Percentiles rank a stretch among this genome's conserved stretches.
Evolutionary conservation across 2,888 invertebrate species (phyloP).

Genomic region (Tetheella fluctuosa): DNA sequence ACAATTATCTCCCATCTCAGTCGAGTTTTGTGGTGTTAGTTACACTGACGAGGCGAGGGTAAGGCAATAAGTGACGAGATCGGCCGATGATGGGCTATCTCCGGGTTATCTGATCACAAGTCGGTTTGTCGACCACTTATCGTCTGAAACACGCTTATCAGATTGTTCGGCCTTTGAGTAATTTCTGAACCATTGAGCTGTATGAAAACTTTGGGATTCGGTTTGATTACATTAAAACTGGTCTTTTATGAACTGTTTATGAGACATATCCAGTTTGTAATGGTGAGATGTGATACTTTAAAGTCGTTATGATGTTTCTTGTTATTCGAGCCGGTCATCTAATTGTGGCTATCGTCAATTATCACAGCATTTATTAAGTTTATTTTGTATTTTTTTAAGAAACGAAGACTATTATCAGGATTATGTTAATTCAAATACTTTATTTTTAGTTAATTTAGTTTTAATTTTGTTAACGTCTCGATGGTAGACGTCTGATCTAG

Average conservation of each 20-base stretch:
- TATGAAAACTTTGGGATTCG: constrained; percentile 44
- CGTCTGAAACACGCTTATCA: constrained; percentile 52
- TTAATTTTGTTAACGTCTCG: not conserved
- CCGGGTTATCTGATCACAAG: constrained; percentile 56
- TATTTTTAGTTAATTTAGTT: not conserved
- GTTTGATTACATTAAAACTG: constrained; percentile 57
- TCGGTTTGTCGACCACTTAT: constrained; percentile 61
- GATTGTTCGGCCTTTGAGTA: constrained; percentile 50
- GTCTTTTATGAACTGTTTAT: constrained; percentile 30
- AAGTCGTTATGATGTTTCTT: constrained; percentile 7
- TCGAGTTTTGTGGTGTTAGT: constrained; percentile 63
- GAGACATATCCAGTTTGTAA: constrained; percentile 25
- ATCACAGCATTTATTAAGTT: not conserved
- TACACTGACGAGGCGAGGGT: constrained; percentile 51
- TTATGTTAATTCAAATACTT: constrained; percentile 3
- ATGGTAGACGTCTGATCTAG: not conserved
- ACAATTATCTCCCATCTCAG: constrained; percentile 62
- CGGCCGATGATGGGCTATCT: constrained; percentile 31
- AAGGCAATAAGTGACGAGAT: constrained; percentile 35
- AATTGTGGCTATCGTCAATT: constrained; percentile 2
- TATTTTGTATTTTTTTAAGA: not conserved
- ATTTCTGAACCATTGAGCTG: constrained; percentile 59
- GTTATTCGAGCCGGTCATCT: constrained; percentile 15
- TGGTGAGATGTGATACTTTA: not conserved
- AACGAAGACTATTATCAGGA: not conserved